These are phyloP conservation scores for Chelon labrosus DNA, from an alignment of 2,797 vertebrate species.

Conservation along the genomic window DNA sequence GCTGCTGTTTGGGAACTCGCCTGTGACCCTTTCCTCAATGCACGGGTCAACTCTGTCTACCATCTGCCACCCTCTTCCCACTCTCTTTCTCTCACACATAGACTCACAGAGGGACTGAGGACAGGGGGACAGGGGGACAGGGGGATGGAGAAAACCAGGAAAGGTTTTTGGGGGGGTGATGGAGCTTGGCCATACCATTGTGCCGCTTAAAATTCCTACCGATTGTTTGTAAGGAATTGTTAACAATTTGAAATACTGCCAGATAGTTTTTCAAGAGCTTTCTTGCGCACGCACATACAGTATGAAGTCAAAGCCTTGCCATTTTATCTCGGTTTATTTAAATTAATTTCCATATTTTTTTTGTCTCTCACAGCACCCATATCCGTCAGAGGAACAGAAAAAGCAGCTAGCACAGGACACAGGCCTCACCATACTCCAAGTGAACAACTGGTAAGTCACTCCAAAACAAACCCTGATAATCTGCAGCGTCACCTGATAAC, in stretches of 20 bases:
- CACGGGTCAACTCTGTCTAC: slow-evolving; percentile 91
- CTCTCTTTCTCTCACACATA: slow-evolving; percentile 71
- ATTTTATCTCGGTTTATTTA: neutral
- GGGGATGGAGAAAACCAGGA: slow-evolving; percentile 26
- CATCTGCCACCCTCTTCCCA: slow-evolving; percentile 88
- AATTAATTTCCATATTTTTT: neutral
- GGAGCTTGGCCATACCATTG: slow-evolving; percentile 65
- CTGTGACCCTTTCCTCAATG: slow-evolving; percentile 83
- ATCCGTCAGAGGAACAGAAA: slow-evolving; percentile 98
- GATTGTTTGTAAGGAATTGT: slow-evolving; percentile 77
- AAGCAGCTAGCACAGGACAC: slow-evolving; percentile 98
- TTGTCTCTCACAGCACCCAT: slow-evolving; percentile 92
- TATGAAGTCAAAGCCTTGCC: neutral
- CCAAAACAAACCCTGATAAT: neutral
- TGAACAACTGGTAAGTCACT: slow-evolving; percentile 95
- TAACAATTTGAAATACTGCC: slow-evolving; percentile 76
- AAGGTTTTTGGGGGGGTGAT: slow-evolving; percentile 10
- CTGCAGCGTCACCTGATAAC: neutral
- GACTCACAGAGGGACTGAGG: slow-evolving; percentile 58
- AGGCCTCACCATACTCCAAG: slow-evolving; percentile 97
- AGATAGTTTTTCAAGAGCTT: slow-evolving; percentile 42
- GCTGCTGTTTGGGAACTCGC: slow-evolving; percentile 62
- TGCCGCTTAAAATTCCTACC: slow-evolving; percentile 68
- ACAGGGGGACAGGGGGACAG: slow-evolving; percentile 28
- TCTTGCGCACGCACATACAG: slow-evolving; percentile 1